These are phyloP conservation scores for Euleptes europaea DNA, from an alignment of 2,113 vertebrate genomes.

Conservation along the genomic window DNA sequence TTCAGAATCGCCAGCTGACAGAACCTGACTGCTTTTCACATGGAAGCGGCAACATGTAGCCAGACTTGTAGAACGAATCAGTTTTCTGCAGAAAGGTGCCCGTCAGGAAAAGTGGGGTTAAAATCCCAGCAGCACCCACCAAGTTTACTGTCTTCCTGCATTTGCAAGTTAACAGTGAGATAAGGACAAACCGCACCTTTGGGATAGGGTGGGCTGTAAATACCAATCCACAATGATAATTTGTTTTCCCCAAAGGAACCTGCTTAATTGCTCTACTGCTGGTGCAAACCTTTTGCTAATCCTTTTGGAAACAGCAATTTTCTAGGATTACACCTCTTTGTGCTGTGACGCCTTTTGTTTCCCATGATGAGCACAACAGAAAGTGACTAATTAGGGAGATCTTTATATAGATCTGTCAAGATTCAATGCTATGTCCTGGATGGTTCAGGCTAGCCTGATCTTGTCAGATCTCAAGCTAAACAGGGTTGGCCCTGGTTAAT, in stretches of 20 bases:
- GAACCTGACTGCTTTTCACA: no score
- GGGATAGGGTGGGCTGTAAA: neutral
- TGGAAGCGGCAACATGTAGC: neutral
- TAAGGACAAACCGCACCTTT: neutral
- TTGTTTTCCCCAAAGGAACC: neutral
- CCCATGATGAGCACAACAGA: neutral
- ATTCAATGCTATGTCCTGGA: no score
- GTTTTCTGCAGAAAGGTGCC: neutral
- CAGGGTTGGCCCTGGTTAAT: no score
- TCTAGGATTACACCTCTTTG: neutral
- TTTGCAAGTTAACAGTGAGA: neutral
- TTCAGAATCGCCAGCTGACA: no score
- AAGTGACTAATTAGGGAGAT: neutral
- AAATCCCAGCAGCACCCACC: neutral
- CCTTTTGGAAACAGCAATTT: neutral
- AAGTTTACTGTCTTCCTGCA: neutral
- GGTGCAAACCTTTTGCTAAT: neutral
- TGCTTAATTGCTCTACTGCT: slow-evolving; percentile 6
- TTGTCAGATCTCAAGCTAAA: no score
- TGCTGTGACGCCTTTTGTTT: neutral
- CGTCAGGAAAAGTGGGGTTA: neutral
- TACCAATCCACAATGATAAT: neutral
- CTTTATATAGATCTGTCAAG: neutral
- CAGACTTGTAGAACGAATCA: neutral
- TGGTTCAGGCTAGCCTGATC: no score